Conservation (phyloP, 37 sponge, comb jelly and placozoan genomes). For the Chondrosia reniformis region DNA sequence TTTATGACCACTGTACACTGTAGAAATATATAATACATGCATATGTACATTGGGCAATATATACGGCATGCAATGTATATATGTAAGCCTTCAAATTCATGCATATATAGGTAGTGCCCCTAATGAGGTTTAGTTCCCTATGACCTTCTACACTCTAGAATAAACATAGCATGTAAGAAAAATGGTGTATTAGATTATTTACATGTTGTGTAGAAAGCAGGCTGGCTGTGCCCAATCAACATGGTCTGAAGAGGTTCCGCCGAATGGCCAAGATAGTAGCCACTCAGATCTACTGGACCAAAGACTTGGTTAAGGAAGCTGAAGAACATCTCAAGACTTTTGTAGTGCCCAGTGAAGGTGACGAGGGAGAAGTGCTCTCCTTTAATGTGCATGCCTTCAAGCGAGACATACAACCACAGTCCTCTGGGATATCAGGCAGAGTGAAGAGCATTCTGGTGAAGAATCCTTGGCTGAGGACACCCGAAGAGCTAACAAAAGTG, state of each 20-base stretch:
- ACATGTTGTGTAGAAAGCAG: too few species aligned
- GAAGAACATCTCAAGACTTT: slow-evolving; percentile 37
- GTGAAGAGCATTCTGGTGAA: slow-evolving; percentile 60
- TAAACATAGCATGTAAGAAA: too few species aligned
- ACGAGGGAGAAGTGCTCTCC: slow-evolving; percentile 18
- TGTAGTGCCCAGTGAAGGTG: not conserved
- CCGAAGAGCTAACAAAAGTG: slow-evolving; percentile 44
- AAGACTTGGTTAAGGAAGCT: slow-evolving; percentile 22
- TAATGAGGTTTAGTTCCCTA: too few species aligned
- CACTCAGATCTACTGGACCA: slow-evolving; percentile 41
- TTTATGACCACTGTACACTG: too few species aligned
- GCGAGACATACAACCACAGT: slow-evolving; percentile 31
- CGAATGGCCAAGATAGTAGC: slow-evolving; percentile 28
- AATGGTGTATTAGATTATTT: too few species aligned
- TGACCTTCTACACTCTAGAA: too few species aligned
- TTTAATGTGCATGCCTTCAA: slow-evolving; percentile 47
- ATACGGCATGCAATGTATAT: too few species aligned
- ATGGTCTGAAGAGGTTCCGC: slow-evolving; percentile 26
- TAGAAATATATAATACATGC: too few species aligned
- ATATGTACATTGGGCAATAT: too few species aligned
- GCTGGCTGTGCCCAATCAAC: too few species aligned
- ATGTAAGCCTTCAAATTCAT: too few species aligned
- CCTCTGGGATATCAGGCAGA: slow-evolving; percentile 25
- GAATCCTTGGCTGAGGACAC: slow-evolving; percentile 36
- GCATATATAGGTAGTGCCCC: too few species aligned